These are phyloP conservation scores for Eupeodes corollae DNA, from an alignment of 1,140 invertebrate genomes.

Conservation along the genomic window DNA sequence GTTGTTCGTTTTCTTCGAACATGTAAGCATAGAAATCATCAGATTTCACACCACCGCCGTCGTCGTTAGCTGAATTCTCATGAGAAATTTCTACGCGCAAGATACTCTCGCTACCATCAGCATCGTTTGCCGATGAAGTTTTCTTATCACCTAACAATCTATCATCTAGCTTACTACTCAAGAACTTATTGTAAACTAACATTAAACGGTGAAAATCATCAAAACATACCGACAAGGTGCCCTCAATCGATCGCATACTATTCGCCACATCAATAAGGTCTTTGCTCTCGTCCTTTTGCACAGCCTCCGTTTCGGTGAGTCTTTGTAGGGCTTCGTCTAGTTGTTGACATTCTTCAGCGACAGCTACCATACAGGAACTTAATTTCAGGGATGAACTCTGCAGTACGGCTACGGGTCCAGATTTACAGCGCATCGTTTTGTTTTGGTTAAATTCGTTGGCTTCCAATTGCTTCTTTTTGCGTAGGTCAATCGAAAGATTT, in stretches of 20 bases:
- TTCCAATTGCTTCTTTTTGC: constrained; percentile 27
- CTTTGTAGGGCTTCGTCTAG: constrained; percentile 27
- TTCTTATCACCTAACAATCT: constrained; percentile 1
- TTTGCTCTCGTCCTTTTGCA: constrained; percentile 22
- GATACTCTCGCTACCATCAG: constrained; percentile 29
- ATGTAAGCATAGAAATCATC: constrained; percentile 35
- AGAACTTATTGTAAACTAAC: constrained; percentile 34
- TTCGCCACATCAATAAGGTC: constrained; percentile 27
- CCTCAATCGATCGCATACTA: constrained; percentile 32
- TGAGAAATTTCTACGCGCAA: constrained; percentile 26
- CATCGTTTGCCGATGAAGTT: neutral
- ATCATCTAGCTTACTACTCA: constrained; percentile 24
- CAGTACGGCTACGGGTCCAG: constrained; percentile 25
- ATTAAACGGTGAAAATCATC: constrained; percentile 34
- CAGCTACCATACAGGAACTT: constrained; percentile 33
- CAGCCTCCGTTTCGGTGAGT: constrained; percentile 24
- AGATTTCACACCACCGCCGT: constrained; percentile 4
- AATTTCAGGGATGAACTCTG: constrained; percentile 32
- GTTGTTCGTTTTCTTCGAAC: constrained; percentile 25
- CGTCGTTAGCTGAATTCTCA: constrained; percentile 17
- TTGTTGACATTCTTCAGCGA: constrained; percentile 31
- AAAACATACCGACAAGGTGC: constrained; percentile 27
- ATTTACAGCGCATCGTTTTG: constrained; percentile 16
- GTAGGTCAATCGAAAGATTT: constrained; percentile 24
- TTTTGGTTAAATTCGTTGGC: constrained; percentile 19